Base-by-base conservation (phyloP, 2,797 vertebrate genomes). In the Coregonus ussuriensis region DNA sequence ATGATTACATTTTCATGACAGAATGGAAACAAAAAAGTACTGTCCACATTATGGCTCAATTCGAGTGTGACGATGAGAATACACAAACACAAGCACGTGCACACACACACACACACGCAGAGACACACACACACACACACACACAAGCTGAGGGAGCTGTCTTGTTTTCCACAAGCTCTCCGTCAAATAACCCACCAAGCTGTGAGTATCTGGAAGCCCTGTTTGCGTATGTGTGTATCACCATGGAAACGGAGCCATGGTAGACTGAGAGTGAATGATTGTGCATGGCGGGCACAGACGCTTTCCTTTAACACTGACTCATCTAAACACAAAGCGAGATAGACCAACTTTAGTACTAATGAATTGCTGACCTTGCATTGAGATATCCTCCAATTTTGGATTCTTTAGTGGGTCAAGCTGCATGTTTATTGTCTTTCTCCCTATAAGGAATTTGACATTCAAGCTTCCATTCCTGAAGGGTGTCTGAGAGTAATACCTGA, bases 211-310 rank as follows among this genome's bases (percentile, higher is more conserved):
- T 66, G 68, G 37, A 53, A 80, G 68, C 47, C 15, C 68, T 83
- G 79, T 88, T 87, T 82, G 21, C 54, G 59, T 74, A 75, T 78
- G 67, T 67, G 29, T 66, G 53, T 4, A 72, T 86, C 4, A 13
- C 85, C 82, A 89, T 88, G 72, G 88, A 81, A 85, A 88, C 86
- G 31, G 47, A 81, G 76, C 79, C 74, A 33, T 52, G 73, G 70
- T 73, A 15, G 15, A 70, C 21, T 25, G 31, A 16, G 15, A 53
- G 53, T 72, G 65, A 52, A 35, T 74, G 29, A 76, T 21, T 67
- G 68, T 29, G 21, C 3, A 41, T 71, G n/a, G 9, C 9, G 25
- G 25, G 33, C 77, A 81, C 25, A 68, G n/a, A 71, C 59, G 63
- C 14, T 47, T 78, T 81, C 37, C 62, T 62, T 62, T 62, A 4